phyloP scores from a whole-genome alignment of 2,113 vertebrate species.

The Setophaga coronata region DNA sequence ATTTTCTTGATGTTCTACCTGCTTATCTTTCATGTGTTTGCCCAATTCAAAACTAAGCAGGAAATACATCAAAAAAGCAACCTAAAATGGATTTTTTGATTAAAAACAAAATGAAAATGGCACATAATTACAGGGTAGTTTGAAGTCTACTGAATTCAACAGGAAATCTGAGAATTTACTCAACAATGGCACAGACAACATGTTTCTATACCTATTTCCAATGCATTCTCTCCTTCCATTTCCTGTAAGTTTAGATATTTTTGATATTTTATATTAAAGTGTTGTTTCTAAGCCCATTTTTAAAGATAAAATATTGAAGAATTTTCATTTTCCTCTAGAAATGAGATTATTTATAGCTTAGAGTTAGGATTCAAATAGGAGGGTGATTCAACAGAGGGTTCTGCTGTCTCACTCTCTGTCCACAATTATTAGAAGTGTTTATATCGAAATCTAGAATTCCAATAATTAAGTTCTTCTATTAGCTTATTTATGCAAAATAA shows the following conservation, averaged over 20 bases:
- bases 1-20: background rate
- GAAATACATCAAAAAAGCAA: background rate
- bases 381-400: background rate
- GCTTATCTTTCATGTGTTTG: background rate
- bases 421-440: background rate
- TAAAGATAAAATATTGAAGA: background rate
- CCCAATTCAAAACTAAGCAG: background rate
- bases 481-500: background rate
- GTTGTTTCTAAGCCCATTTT: background rate
- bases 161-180: background rate
- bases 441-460: background rate
- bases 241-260: background rate
- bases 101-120: background rate
- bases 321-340: background rate
- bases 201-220: background rate
- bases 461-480: background rate
- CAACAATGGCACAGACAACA: background rate
- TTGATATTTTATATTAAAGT: background rate
- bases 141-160: background rate
- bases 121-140: background rate
- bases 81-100: background rate
- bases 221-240: background rate
- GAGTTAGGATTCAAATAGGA: background rate
- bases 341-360: background rate
- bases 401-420: fast-evolving